Conservation (phyloP, 2,113 vertebrate genomes). For the Equus przewalskii region DNA sequence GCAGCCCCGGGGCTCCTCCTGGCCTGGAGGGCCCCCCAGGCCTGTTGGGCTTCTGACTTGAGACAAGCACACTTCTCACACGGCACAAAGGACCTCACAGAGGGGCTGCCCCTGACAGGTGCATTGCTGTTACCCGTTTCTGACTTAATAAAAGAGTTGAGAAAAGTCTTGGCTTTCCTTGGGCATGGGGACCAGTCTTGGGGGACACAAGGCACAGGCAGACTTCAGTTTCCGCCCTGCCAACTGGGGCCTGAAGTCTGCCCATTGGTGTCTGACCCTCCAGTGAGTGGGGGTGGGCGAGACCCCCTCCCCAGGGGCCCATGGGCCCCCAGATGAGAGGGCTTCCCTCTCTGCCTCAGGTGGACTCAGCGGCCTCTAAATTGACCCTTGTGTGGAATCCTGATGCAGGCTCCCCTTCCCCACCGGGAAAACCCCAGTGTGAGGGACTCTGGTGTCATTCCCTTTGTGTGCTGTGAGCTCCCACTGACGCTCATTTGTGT, state of each 20-base stretch:
- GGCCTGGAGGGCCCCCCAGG: neutral
- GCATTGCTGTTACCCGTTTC: slow-evolving; percentile 32
- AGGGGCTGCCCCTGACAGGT: neutral
- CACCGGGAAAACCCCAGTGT: too few relatives aligned
- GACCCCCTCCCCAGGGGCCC: neutral
- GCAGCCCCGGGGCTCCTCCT: rapidly evolving
- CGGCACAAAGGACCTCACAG: neutral
- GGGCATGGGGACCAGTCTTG: neutral
- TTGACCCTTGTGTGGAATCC: neutral
- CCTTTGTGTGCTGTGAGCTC: rapidly evolving
- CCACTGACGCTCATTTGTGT: neutral
- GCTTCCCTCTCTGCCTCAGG: too few relatives aligned
- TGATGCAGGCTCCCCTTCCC: too few relatives aligned
- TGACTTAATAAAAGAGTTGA: slow-evolving; percentile 76
- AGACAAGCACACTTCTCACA: neutral
- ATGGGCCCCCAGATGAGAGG: rapidly evolving
- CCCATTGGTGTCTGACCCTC: too few relatives aligned
- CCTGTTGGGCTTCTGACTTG: rapidly evolving
- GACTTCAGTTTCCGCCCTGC: rapidly evolving
- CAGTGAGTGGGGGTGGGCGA: rapidly evolving
- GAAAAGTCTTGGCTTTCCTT: neutral
- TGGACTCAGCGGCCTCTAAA: too few relatives aligned
- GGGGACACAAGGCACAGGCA: rapidly evolving
- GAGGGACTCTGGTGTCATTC: too few relatives aligned
- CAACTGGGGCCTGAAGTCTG: neutral